Evolutionary conservation across 2,888 invertebrate genomes (phyloP), one percentile per base, ranked within the genome.

Genomic region (Synanthedon formicaeformis): DNA sequence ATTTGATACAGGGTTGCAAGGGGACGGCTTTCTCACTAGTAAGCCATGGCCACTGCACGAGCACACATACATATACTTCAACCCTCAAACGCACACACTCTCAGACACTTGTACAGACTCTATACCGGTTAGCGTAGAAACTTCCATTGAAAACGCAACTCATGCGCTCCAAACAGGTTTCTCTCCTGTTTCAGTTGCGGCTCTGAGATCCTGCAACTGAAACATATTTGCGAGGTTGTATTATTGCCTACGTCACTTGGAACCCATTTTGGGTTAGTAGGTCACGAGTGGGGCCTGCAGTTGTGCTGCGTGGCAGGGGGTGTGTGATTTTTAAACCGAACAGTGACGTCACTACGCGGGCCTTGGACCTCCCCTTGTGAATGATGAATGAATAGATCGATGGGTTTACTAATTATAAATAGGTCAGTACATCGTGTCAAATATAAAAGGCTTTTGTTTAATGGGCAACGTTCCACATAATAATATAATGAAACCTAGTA

Each of bases 311-410:
- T 67, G 70, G 66, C 55, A 69, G 62, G 71, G 71, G 73, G 71
- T 66, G 67, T 64, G 65, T 69, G 75, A 76, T 84, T 85, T 83
- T 75, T 75, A 78, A 73, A 63, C 68, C 64, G 67, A 71, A 66
- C 66, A 68, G 73, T 84, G 84, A 85, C 85, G 85, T 86, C 84
- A 83, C 67, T 18, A 53, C 62, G 56, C 53, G 63, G 68, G 66
- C 76, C 77, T 75, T 75, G 72, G 64, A 64, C 66, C 66, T 41
- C 65, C 67, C 68, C 63, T 66, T 64, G 59, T 76, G 69, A 75
- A 82, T 82, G 78, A 84, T 85, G 84, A 85, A 85, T 86, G 84
- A 84, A 82, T 67, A 69, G 69, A 67, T 73, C 68, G 71, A 78
- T 75, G 67, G 63, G 60, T 72, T 60, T 73, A 68, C 63, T 71